phyloP scores from a whole-genome alignment of 30 jellyfish, hydroid and myxozoan genomes.

The Rhopilema esculentum region DNA sequence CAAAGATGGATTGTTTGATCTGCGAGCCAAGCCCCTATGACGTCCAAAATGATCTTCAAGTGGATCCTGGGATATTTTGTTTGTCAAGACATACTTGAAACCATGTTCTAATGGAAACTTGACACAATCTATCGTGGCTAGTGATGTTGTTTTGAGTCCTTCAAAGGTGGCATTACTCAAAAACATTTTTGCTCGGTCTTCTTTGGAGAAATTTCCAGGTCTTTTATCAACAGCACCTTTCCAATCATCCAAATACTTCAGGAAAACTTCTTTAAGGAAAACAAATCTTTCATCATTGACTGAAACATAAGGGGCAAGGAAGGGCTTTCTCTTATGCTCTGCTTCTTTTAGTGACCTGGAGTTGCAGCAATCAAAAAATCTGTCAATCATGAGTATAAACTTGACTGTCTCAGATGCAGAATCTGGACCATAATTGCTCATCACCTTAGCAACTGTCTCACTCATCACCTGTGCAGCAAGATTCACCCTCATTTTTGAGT shows the following conservation, averaged over 20 bases:
- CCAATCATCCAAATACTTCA: conserved; percentile 63
- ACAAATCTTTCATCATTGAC: conserved; percentile 32
- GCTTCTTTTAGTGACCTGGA: conserved; percentile 46
- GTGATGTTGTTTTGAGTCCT: conserved; percentile 49
- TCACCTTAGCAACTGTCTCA: conserved; percentile 46
- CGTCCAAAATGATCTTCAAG: conserved; percentile 54
- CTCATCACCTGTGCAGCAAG: conserved; percentile 44
- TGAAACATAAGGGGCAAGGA: conserved; percentile 34
- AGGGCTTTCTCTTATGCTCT: conserved; percentile 48
- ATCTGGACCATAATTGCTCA: conserved; percentile 38
- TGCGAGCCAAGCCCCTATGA: conserved; percentile 1
- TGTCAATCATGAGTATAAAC: conserved; percentile 48
- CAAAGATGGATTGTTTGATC: conserved; percentile 34
- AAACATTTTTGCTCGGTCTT: conserved; percentile 48
- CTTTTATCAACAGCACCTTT: conserved; percentile 42
- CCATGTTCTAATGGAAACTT: conserved; percentile 47
- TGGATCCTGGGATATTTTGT: conserved; percentile 51
- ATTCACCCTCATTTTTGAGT: conserved; percentile 39
- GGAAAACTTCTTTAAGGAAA: conserved; percentile 34
- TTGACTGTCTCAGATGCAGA: conserved; percentile 35
- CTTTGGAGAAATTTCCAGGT: conserved; percentile 52
- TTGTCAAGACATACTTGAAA: conserved; percentile 47
- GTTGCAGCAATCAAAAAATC: conserved; percentile 59
- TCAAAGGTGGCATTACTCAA: conserved; percentile 28
- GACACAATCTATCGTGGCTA: conserved; percentile 35